Base-by-base conservation (phyloP, 2,888 invertebrate genomes). In the Charanyca ferruginea region DNA sequence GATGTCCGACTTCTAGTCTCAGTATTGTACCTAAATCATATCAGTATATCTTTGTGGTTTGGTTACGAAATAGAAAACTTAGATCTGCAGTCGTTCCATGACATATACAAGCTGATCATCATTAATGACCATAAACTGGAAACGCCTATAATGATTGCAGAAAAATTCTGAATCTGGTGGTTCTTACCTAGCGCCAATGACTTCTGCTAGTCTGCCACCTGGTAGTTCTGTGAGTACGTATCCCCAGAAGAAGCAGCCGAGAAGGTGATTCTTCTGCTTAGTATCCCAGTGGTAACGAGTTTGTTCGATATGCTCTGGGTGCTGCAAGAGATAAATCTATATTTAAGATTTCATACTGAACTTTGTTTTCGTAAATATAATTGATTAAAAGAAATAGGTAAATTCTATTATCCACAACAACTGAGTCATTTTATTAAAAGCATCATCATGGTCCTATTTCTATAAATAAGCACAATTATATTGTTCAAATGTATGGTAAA, bases 231-330 rank as follows among this genome's bases (percentile, higher is more conserved):
- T 98, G 68, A 98, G 96, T 51, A 98, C 97, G 91, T 99, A 98
- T 13, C 98, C 98, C 97, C 98, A 98, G 96, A 98, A 99, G 96
- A 99, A 99, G 84, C 97, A 97, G 45, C 98, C 98, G 28, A 98
- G 95, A 48, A 98, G 96, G 69, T 97, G 96, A 85, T 98, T 98
- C 87, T 97, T 97, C 85, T 98, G 96, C 83, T 97, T 96, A 66
- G 97, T 96, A 88, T 97, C 96, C 98, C 98, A 98, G 23, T 96
- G 90, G 92, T 98, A 98, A 74, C 96, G 96, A 0, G 96, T 94
- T 77, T 95, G 95, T 71, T 92, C 89, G 76, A 94, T 91, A 86
- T 93, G 93, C 32, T 86, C 94, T 51, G 95, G 95, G 61, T 95
- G 95, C 94, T 95, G 84, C 5, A 63, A 54, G 60, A 75, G 69